Conservation (phyloP, 2,113 vertebrate species). For the Crotalus tigris region DNA sequence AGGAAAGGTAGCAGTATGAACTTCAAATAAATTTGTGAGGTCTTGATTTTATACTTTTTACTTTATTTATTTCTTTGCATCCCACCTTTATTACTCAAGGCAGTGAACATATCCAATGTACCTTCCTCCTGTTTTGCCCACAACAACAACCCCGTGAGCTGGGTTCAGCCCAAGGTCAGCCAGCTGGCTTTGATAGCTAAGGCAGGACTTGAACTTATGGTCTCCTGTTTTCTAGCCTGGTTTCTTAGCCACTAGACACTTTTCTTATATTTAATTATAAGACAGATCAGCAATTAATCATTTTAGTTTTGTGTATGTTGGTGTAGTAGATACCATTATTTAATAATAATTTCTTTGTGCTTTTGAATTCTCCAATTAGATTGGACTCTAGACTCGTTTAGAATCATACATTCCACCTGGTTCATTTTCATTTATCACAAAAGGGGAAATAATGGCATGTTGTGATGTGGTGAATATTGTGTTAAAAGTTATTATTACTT, state of each 20-base stretch:
- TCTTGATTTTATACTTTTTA: neutral
- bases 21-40: neutral
- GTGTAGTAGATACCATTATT: neutral
- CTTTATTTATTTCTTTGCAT: neutral
- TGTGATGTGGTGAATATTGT: neutral
- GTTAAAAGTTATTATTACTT: neutral
- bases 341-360: neutral
- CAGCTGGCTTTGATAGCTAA: neutral
- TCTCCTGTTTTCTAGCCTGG: neutral
- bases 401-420: neutral
- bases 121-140: neutral
- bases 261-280: constrained; percentile 13
- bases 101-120: neutral
- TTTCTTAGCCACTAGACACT: neutral
- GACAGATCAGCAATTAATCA: neutral
- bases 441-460: neutral
- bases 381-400: neutral
- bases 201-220: neutral
- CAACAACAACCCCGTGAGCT: neutral
- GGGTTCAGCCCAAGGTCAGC: neutral
- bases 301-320: neutral
- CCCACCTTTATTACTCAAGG: neutral
- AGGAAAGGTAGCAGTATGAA: neutral
- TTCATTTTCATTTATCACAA: neutral
- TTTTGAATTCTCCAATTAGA: constrained; percentile 6